These are phyloP conservation scores for Calameuta idolon DNA, from an alignment of 2,888 invertebrate species.

Conservation along the genomic window DNA sequence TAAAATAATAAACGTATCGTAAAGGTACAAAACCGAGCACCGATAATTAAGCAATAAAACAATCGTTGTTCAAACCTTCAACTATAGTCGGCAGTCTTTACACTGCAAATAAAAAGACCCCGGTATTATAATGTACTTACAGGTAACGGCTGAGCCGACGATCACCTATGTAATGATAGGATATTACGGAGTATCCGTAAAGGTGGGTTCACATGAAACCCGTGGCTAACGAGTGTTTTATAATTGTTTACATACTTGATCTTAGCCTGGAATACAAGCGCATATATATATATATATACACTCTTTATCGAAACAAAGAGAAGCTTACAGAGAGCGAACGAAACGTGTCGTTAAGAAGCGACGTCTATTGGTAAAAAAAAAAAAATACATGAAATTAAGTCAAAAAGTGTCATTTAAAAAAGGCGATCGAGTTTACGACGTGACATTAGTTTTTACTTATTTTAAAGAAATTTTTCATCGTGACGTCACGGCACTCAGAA, in stretches of 20 bases:
- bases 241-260: slow-evolving; percentile 4
- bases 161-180: slow-evolving; percentile 28
- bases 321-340: neutral
- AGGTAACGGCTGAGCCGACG: slow-evolving; percentile 17
- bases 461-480: no score
- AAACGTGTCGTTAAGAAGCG: neutral
- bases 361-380: neutral
- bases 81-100: neutral
- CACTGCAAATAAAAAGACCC: slow-evolving; percentile 1
- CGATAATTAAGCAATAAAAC: slow-evolving; percentile 24
- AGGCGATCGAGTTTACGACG: neutral
- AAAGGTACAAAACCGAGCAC: neutral
- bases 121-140: slow-evolving; percentile 28
- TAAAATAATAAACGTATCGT: neutral
- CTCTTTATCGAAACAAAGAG: neutral
- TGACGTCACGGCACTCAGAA: no score
- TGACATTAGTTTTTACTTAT: neutral
- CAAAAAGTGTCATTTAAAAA: neutral
- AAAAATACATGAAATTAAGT: neutral
- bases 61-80: slow-evolving; percentile 22
- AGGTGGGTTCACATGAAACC: neutral
- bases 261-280: neutral
- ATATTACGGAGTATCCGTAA: slow-evolving; percentile 13
- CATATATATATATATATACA: neutral
- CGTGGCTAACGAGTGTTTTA: slow-evolving; percentile 2